phyloP scores from a whole-genome alignment of 2,888 invertebrate genomes.

The Conchocele bisecta region DNA sequence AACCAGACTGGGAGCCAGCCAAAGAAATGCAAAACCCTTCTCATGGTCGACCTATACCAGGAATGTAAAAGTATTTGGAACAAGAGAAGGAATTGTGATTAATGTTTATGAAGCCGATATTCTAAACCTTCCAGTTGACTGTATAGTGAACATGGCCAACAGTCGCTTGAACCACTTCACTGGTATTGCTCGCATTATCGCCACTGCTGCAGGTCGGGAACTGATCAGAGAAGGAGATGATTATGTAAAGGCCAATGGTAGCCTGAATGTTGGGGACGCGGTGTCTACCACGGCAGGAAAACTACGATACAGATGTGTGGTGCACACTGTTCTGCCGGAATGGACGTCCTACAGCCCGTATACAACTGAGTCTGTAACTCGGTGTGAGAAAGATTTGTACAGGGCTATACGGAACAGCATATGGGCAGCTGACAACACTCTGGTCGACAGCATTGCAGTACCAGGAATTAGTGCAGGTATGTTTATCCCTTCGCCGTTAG shows the following conservation, averaged over 20 bases:
- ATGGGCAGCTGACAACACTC: constrained; percentile 20
- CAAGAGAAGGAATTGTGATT: too few relatives aligned
- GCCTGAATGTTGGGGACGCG: constrained; percentile 19
- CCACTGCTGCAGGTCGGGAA: constrained; percentile 31
- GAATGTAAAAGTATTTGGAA: background rate
- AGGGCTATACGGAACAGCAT: constrained; percentile 47
- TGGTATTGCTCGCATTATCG: constrained; percentile 38
- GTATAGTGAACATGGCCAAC: constrained; percentile 55
- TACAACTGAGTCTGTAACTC: background rate
- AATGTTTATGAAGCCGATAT: constrained; percentile 32
- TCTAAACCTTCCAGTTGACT: constrained; percentile 30
- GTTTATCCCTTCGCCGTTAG: too few relatives aligned
- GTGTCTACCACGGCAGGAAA: constrained; percentile 50
- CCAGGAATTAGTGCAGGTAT: constrained; percentile 65
- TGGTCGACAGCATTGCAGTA: constrained; percentile 46
- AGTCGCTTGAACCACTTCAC: constrained; percentile 19
- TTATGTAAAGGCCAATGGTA: constrained; percentile 6
- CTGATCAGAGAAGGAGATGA: constrained; percentile 15
- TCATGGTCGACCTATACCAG: too few relatives aligned
- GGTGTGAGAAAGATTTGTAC: constrained; percentile 31
- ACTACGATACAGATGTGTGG: constrained; percentile 36
- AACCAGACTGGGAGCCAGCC: too few relatives aligned
- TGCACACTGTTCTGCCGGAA: constrained; percentile 56
- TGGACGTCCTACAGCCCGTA: constrained; percentile 42
- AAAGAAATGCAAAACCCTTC: too few relatives aligned